Conservation (phyloP, 2,888 invertebrate genomes). For the Onchidella celtica region DNA sequence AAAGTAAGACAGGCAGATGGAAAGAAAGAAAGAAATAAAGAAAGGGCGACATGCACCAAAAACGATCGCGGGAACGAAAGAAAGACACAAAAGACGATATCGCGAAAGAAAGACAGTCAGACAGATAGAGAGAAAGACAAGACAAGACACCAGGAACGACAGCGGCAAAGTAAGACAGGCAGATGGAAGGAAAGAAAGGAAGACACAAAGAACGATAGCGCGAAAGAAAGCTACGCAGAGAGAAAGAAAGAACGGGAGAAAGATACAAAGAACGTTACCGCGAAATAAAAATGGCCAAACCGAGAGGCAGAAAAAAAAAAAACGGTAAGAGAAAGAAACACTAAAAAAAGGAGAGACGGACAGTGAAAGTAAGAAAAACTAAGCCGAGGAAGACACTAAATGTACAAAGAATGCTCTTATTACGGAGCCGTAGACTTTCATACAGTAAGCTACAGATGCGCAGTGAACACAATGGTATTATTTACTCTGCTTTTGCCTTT, state of each 20-base stretch:
- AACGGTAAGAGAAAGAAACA: not conserved
- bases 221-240: not conserved
- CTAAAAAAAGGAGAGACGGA: not conserved
- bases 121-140: not conserved
- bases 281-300: not conserved
- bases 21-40: no score
- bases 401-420: no score
- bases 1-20: not conserved
- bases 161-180: not conserved
- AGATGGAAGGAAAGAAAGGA: not conserved
- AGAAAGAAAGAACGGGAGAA: not conserved
- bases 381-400: no score
- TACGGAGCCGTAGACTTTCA: no score
- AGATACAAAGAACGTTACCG: not conserved
- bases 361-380: not conserved
- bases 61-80: not conserved
- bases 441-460: no score
- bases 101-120: slow-evolving; percentile 8
- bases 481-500: no score
- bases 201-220: not conserved
- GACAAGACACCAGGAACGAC: not conserved
- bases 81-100: slow-evolving; percentile 1
- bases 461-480: no score
- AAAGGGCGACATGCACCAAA: not conserved
- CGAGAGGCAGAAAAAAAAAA: not conserved